Evolutionary conservation across 2,113 vertebrate genomes (phyloP).

Genomic region (Sander vitreus): DNA sequence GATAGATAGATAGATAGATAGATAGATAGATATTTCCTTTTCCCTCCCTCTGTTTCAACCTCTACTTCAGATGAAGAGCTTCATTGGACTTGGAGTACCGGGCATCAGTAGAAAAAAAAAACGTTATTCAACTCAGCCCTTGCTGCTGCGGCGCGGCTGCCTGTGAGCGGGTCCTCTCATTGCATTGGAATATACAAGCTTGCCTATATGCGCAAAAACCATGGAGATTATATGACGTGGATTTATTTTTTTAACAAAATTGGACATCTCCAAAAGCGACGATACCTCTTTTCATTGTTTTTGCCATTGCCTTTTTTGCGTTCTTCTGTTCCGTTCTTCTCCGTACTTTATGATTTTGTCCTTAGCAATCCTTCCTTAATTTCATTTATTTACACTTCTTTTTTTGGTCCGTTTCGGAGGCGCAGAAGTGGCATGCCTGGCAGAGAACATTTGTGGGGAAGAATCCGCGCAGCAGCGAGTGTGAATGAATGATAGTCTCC

Average conservation of each 20-base stretch:
- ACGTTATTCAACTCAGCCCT: conserved; percentile 53
- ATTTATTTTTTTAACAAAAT: conserved; percentile 80
- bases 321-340: conserved; percentile 45
- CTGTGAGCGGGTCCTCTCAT: conserved; percentile 67
- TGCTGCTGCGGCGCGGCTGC: conserved; percentile 64
- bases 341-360: conserved; percentile 67
- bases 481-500: conserved; percentile 80
- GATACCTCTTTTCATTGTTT: conserved; percentile 24
- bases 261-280: conserved; percentile 65
- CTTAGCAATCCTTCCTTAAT: conserved; percentile 33
- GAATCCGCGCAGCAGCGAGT: conserved; percentile 68
- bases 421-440: conserved; percentile 74
- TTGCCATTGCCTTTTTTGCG: conserved; percentile 29
- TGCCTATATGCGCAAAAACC: conserved; percentile 72
- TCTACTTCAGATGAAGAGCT: conserved; percentile 68
- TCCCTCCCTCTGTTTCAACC: conserved; percentile 12
- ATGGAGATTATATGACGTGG: conserved; percentile 84
- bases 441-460: conserved; percentile 77
- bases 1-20: no score
- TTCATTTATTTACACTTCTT: conserved; percentile 35
- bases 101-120: conserved; percentile 54
- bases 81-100: conserved; percentile 74
- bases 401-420: conserved; percentile 53
- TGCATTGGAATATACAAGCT: conserved; percentile 81
- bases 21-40: no score